Evolutionary conservation across 1,140 invertebrate species (phyloP), one percentile per base, ranked within the genome.

Genomic region (Brachionus rubens): DNA sequence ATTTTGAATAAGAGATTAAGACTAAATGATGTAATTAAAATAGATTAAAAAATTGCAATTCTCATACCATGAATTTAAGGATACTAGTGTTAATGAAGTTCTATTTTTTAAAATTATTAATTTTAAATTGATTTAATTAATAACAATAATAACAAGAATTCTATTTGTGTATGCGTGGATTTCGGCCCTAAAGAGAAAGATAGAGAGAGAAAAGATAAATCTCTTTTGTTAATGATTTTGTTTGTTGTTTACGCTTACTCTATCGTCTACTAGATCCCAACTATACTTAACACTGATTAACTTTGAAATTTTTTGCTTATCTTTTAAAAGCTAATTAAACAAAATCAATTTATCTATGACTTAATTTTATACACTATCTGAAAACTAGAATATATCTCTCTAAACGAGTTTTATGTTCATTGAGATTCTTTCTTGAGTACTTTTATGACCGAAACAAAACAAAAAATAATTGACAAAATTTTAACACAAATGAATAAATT

Each of bases 1-100:
- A 59, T 59, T 59, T 59, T 59, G 54, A 59, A 59, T 59, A 59
- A 33, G 54, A 59, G 54, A 59, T 59, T 59, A 59, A n/a, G n/a
- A 33, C 30, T 30, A 59, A 59, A 59, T 59, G 54, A 59, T 59
- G 54, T 59, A 59, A 59, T 59, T 59, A 59, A 59, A 59, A 59
- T 59, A 59, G 54, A 59, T 59, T 59, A 59, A 59, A 9, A 36
- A 36, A 36, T 36, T 36, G 33, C 9, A 9, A 36, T 5, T 5
- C 4, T 36, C 9, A 3, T 36, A 3, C 9, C 33, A 5, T 30
- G 28, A n/a, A 40, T 59, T 59, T 59, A 26, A 36, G 36, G 54
- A 59, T 30, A 59, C 30, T 16, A 33, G 30, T 26, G 36, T 59
- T 59, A 59, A 59, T 59, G 54, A 59, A 59, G 54, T 59, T 59